Evolutionary conservation across 1,140 invertebrate genomes (phyloP), one percentile per base, ranked within the genome.

Genomic region (Holotrichia oblita): DNA sequence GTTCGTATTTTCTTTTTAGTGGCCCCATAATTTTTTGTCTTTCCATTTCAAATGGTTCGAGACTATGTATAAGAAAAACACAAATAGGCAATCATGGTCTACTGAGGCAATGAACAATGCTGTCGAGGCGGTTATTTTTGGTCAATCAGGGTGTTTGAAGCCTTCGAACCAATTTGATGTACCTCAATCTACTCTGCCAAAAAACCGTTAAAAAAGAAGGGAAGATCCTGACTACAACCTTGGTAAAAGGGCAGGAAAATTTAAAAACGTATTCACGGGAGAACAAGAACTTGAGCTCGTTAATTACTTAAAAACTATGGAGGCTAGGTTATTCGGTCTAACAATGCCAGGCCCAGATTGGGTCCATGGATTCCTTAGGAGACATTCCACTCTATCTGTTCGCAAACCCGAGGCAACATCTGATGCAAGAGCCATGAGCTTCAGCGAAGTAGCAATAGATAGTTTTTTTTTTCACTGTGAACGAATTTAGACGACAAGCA

Each of bases 301-400:
- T 34, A 40, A 69, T 7, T 79, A 80, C 73, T n/a, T 79, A 4
- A 24, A 41, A 48, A 69, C 78, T 41, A 82, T 82, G 81, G 79
- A 83, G 78, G 12, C 34, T 4, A 61, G 79, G 73, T 48, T 83
- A 40, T 82, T 80, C 81, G 81, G 80, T 9, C 40, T 83, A 4
- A 78, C 80, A 44, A 80, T 27, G 10, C 41, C 75, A 12, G 75
- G 44, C 6, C 41, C 40, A 22, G 78, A 81, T 69, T 83, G 82
- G 82, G 27, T 34, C 27, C 1, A 34, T 34, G 4, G 27, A 34
- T 34, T 34, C 27, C 27, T 24, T 82, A 7, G 6, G 77, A 24
- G 34, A 74, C 27, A 34, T 34, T 4, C 27, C 4, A 34, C 27
- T 34, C 4, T 73, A 34, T 34, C 27, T 34, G 27, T 34, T 34